Percentiles rank a stretch among this genome's conserved stretches.
Conservation (phyloP, 2,888 invertebrate species). For the Ethmia dodecea region DNA sequence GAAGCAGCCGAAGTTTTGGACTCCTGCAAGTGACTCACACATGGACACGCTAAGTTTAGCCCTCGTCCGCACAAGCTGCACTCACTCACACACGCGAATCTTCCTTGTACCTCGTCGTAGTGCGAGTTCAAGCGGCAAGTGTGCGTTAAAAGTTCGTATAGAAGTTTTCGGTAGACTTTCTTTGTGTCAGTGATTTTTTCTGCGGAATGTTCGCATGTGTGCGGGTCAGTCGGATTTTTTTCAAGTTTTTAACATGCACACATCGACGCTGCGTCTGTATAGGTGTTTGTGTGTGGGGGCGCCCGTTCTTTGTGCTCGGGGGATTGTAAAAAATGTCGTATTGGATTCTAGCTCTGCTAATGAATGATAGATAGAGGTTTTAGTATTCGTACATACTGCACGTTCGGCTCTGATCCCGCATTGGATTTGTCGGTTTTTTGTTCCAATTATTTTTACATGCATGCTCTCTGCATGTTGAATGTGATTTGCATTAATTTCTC, state of each 20-base stretch:
- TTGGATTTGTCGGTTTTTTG: constrained; percentile 25
- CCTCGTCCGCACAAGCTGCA: constrained; percentile 51
- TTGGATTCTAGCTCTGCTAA: constrained; percentile 75
- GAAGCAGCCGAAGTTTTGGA: constrained; percentile 53
- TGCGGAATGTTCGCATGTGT: constrained; percentile 51
- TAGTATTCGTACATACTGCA: constrained; percentile 42
- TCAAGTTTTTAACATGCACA: constrained; percentile 66
- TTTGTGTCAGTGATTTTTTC: constrained; percentile 78
- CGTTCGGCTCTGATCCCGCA: constrained; percentile 51
- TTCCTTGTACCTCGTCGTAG: constrained; percentile 39
- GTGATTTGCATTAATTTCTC: constrained; percentile 8
- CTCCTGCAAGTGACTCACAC: constrained; percentile 64
- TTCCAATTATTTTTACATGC: constrained; percentile 22
- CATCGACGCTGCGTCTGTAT: constrained; percentile 40
- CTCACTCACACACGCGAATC: constrained; percentile 46
- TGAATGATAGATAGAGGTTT: constrained; percentile 72
- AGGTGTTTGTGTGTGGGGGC: constrained; percentile 47
- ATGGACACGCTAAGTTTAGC: constrained; percentile 65
- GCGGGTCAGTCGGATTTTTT: constrained; percentile 72
- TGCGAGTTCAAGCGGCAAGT: constrained; percentile 33
- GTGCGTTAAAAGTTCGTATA: constrained; percentile 68
- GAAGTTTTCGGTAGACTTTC: constrained; percentile 75
- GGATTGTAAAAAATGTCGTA: constrained; percentile 77
- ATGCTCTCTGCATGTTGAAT: constrained; percentile 23
- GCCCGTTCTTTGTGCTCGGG: constrained; percentile 72